Evolutionary conservation across 2,113 vertebrate genomes (phyloP), one percentile per base, ranked within the genome.

Genomic region (Amblyornis subalaris): DNA sequence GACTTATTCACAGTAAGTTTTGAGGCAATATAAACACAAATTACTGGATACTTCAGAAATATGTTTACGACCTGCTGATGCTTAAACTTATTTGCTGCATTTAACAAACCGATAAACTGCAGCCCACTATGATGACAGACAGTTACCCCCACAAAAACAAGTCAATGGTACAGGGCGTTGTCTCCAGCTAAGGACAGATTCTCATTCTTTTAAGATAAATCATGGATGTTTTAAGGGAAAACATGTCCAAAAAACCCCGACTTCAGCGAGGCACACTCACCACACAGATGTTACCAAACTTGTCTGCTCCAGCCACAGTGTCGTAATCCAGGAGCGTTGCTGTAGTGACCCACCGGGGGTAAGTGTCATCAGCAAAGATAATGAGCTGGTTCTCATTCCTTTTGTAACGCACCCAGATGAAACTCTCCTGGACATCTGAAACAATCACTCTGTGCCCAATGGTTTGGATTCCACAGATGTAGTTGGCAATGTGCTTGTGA

Each of bases 251-350:
- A 77, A 85, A 82, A 18, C 31, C 65, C 33, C 3, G 0, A 16
- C 36, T 65, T 69, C 48, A 88, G 76, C 1, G 1, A 70, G 71
- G 36, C 50, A 75, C 69, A 97, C 98, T 98, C 79, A 98, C 98
- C 98, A 99, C 99, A n/a, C 98, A 99, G 94, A 99, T 99, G 97
- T 99, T 99, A 80, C 99, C 99, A 87, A 99, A 99, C 93, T 99
- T 99, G 98, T 99, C 99, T 2, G 99, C 99, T 14, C 98, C 98
- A 21, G 99, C 99, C 97, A 99, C 99, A 4, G 99, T 99, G 91
- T 99, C 99, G 13, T 99, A 99, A 97, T 99, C 99, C 1, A 99
- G 98, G 54, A 99, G 98, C 22, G 98, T 99, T 55, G 99, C 99
- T 0, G 99, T 99, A 4, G 99, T 99, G 92, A 99, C 98, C 99